Evolutionary conservation across 1,140 invertebrate genomes (phyloP).

Genomic region (Pseudomyrmex pallidus): DNA sequence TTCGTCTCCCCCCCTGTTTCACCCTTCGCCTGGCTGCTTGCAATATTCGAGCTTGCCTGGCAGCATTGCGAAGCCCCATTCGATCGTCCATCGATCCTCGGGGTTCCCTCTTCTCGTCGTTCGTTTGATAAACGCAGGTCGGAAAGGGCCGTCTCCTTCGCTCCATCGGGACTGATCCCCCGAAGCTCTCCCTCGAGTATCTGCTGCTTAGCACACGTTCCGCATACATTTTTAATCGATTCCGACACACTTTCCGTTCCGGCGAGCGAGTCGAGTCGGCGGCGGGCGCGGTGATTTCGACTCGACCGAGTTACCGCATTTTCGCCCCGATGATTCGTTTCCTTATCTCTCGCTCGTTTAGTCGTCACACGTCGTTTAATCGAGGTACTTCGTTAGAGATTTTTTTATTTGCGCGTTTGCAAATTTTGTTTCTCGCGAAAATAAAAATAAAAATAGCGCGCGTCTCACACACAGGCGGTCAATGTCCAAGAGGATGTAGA

Average conservation of each 20-base stretch:
- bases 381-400: no score
- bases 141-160: constrained; percentile 48
- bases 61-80: constrained; percentile 62
- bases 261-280: constrained; percentile 31
- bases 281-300: constrained; percentile 38
- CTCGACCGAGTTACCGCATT: constrained; percentile 19
- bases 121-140: constrained; percentile 41
- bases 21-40: constrained; percentile 28
- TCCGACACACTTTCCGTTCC: constrained; percentile 64
- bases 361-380: no score
- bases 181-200: constrained; percentile 74
- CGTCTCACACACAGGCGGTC: no score
- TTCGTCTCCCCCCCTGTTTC: constrained; percentile 37
- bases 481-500: not conserved
- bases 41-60: constrained; percentile 64
- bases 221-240: constrained; percentile 80
- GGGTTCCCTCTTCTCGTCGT: constrained; percentile 52
- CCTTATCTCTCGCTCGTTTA: no score
- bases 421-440: not conserved
- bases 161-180: constrained; percentile 56
- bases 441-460: not conserved
- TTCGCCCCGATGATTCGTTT: not conserved
- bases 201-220: constrained; percentile 77
- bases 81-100: constrained; percentile 70
- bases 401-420: not conserved